These are phyloP conservation scores for Oplegnathus fasciatus DNA, from an alignment of 2,113 vertebrate species.

Conservation along the genomic window DNA sequence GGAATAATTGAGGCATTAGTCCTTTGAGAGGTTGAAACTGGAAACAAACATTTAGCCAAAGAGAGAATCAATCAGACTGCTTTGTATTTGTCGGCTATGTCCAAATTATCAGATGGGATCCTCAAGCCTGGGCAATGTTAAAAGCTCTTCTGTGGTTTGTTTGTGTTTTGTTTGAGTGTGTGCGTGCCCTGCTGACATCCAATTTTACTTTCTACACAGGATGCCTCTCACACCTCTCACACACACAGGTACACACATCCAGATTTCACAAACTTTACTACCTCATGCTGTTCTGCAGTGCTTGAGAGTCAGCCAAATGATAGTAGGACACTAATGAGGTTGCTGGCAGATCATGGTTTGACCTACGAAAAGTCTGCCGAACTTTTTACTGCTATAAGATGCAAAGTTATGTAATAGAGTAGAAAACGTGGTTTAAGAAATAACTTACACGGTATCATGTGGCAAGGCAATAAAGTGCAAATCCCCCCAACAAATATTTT, in stretches of 20 bases:
- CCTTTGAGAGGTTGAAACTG: constrained; percentile 23
- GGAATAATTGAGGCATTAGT: constrained; percentile 13
- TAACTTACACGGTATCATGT: neutral
- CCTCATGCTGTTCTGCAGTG: constrained; percentile 52
- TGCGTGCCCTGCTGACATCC: constrained; percentile 52
- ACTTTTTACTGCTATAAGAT: neutral
- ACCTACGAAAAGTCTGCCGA: neutral
- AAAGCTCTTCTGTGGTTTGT: constrained; percentile 8
- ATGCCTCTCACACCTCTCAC: constrained; percentile 45
- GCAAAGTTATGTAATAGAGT: neutral
- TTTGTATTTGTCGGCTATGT: neutral
- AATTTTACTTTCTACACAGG: constrained; percentile 61
- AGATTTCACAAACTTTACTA: constrained; percentile 13
- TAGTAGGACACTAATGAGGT: constrained; percentile 42
- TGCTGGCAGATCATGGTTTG: constrained; percentile 49
- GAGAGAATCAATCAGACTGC: neutral
- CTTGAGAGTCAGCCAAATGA: constrained; percentile 56
- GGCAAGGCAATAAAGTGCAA: neutral
- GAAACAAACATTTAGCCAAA: constrained; percentile 31
- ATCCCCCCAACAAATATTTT: neutral
- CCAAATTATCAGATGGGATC: constrained; percentile 22
- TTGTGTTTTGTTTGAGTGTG: constrained; percentile 1
- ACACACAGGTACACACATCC: constrained; percentile 31
- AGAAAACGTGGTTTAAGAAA: neutral
- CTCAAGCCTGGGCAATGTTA: neutral